A percentile compares a stretch with the other conserved stretches of the same genome.
Evolutionary conservation across 2,888 invertebrate species (phyloP).

Genomic region (Brenthis ino): DNA sequence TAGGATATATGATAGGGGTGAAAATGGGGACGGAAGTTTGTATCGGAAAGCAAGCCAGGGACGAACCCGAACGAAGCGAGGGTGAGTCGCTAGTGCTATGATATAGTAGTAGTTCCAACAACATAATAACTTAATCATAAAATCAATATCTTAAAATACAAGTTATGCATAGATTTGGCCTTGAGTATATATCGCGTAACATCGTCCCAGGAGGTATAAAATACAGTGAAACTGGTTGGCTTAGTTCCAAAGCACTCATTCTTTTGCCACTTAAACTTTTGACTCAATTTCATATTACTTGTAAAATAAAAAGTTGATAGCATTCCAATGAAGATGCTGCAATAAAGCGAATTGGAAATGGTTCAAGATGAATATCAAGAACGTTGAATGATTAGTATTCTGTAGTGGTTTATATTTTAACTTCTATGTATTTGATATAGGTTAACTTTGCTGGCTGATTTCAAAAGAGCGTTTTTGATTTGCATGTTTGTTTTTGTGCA

Average conservation of each 20-base stretch:
- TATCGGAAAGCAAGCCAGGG: too few relatives aligned
- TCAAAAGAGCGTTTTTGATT: too few relatives aligned
- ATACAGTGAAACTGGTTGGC: conserved; percentile 16
- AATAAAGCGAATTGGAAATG: conserved; percentile 34
- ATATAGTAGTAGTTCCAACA: not conserved
- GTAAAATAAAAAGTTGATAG: conserved; percentile 37
- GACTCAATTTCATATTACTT: conserved; percentile 31
- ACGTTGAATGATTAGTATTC: conserved; percentile 35
- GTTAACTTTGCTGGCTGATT: too few relatives aligned
- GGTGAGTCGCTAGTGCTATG: too few relatives aligned
- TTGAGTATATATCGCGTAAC: not conserved
- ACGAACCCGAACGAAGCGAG: too few relatives aligned
- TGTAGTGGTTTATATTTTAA: not conserved
- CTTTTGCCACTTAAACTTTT: conserved; percentile 39
- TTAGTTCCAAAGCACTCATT: conserved; percentile 23
- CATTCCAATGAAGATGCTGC: conserved; percentile 33
- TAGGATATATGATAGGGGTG: too few relatives aligned
- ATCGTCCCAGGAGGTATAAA: conserved; percentile 13
- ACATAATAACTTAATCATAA: not conserved
- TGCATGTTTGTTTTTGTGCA: too few relatives aligned
- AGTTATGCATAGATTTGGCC: too few relatives aligned
- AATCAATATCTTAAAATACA: too few relatives aligned
- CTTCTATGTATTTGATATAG: not conserved
- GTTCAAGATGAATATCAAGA: conserved; percentile 33
- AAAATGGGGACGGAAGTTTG: too few relatives aligned